These are phyloP conservation scores for Tragopan temminckii DNA, from an alignment of 2,797 vertebrate species.

Conservation along the genomic window DNA sequence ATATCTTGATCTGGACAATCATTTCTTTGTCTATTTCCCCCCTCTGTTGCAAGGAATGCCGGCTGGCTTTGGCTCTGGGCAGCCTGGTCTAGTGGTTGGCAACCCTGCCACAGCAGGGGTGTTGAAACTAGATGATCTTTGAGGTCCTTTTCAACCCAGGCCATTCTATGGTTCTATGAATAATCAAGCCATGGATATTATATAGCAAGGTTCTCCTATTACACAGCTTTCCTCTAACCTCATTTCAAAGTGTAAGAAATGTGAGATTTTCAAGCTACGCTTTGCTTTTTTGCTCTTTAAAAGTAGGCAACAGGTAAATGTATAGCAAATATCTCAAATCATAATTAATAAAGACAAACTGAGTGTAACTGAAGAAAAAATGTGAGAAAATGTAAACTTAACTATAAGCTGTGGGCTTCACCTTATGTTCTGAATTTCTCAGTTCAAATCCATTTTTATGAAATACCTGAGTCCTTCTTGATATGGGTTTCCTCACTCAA, in stretches of 20 bases:
- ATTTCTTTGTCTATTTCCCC: neutral
- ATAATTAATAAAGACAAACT: neutral
- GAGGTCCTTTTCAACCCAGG: no score
- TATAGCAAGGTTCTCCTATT: neutral
- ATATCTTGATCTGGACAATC: neutral
- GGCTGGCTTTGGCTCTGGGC: no score
- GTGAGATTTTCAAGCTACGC: neutral
- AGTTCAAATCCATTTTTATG: neutral
- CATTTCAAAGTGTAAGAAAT: neutral
- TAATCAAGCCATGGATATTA: neutral
- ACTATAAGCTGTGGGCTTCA: rapidly evolving
- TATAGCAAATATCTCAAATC: neutral
- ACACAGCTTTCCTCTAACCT: neutral
- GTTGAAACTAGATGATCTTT: no score
- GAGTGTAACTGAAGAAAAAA: neutral
- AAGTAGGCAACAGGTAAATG: neutral
- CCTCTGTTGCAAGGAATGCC: neutral
- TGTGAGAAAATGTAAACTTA: neutral
- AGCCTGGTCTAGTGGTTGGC: no score
- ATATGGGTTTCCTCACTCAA: neutral
- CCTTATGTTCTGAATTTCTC: neutral
- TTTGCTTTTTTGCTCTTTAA: neutral
- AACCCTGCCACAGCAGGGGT: no score
- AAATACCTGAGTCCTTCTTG: neutral
- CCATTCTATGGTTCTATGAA: no score